Evolutionary conservation across 2,797 vertebrate genomes (phyloP), one percentile per base, ranked within the genome.

Genomic region (Sebastes cheni): DNA sequence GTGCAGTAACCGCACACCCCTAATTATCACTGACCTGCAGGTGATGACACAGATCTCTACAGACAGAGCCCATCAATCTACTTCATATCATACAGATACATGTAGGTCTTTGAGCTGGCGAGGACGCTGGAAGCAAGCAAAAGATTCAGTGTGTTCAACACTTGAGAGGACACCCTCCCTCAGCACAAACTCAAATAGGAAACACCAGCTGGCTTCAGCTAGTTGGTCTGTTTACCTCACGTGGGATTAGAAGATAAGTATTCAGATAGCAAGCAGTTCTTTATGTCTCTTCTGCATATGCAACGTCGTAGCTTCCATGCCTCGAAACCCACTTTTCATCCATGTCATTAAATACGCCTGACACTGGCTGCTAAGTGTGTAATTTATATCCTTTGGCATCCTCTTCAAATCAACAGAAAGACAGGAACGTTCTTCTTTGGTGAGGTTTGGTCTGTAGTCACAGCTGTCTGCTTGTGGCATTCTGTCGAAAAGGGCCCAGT

Each of bases 121-220:
- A 70, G 55, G 61, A 58, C 6, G 34, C 36, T 62, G 66, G 56
- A 67, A 62, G 68, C 67, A 46, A 67, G 27, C 32, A 56, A 61
- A 59, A 54, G 23, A 67, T 46, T 76, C 22, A 65, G 79, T 78
- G 66, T 77, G 66, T 77, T 81, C 62, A 34, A 65, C 73, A 36
- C 50, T 75, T 36, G 46, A 55, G 78, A 82, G 67, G 77, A 86
- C 70, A 64, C 75, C 59, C 77, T 81, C 79, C 55, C 72, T 88
- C 77, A 80, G 84, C 84, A 78, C 70, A 86, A 79, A 80, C 69
- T 75, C 59, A 72, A 70, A 86, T 42, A 78, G 73, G 65, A 86
- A 83, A 86, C 78, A 67, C 75, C 86, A 85, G 79, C 89, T 91
- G 85, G 86, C 75, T 79, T 65, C 10, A 71, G 56, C 55, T 60